A percentile compares a stretch with the other conserved stretches of the same genome.
phyloP scores from a whole-genome alignment of 2,888 invertebrate genomes.

The Tyria jacobaeae region DNA sequence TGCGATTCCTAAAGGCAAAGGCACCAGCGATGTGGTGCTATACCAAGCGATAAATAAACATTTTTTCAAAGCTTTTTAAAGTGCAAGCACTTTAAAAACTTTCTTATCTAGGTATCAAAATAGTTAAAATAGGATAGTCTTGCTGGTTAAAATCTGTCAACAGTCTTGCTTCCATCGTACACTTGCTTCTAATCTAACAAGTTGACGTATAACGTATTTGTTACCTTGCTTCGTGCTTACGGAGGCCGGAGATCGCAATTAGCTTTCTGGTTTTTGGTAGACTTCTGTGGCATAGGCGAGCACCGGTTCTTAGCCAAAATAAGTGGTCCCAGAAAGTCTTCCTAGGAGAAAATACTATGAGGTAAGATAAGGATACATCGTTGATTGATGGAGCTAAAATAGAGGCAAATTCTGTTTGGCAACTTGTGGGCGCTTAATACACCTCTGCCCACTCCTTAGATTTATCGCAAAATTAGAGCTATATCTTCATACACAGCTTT shows the following conservation, averaged over 20 bases:
- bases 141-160: too few relatives aligned
- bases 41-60: slow-evolving; percentile 37
- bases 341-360: not conserved
- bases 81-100: too few relatives aligned
- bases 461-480: not conserved
- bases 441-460: too few relatives aligned
- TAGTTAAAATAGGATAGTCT: too few relatives aligned
- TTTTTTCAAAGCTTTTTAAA: too few relatives aligned
- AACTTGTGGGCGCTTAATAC: too few relatives aligned
- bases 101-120: too few relatives aligned
- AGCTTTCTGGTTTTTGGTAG: not conserved
- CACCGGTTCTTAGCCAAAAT: not conserved
- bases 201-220: too few relatives aligned
- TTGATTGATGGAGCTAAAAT: not conserved
- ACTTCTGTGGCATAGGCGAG: not conserved
- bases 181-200: too few relatives aligned
- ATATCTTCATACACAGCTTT: slow-evolving; percentile 1
- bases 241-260: too few relatives aligned
- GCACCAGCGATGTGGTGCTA: slow-evolving; percentile 24
- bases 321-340: not conserved
- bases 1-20: slow-evolving; percentile 29
- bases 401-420: not conserved
- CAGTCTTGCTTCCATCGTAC: too few relatives aligned
- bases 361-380: not conserved
- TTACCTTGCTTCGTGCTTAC: too few relatives aligned